Evolutionary conservation across 2,888 invertebrate species (phyloP).

Genomic region (Boloria euphrosyne): DNA sequence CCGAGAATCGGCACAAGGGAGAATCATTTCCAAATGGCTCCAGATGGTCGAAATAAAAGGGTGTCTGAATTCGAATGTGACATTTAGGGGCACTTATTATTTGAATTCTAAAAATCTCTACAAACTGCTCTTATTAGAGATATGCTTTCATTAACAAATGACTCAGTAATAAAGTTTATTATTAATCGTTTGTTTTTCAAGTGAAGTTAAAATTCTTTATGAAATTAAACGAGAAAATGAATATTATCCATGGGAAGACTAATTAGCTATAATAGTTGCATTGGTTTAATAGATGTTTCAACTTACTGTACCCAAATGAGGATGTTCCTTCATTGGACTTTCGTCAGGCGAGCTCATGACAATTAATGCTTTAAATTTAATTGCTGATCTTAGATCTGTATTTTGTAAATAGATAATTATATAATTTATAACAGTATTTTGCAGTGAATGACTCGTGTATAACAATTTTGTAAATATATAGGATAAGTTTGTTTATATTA

Average conservation of each 20-base stretch:
- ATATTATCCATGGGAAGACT: no score
- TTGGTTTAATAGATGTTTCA: no score
- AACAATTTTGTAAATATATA: conserved; percentile 46
- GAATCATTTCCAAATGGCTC: conserved; percentile 69
- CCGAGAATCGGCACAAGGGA: conserved; percentile 72
- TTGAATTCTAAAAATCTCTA: conserved; percentile 1
- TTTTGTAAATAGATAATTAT: conserved; percentile 60
- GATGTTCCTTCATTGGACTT: conserved; percentile 9
- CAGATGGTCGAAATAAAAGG: conserved; percentile 79
- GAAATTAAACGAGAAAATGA: not conserved
- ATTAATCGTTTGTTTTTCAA: not conserved
- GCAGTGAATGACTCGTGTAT: conserved; percentile 46
- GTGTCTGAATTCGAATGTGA: conserved; percentile 86
- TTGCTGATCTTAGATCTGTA: conserved; percentile 52
- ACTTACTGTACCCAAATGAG: no score
- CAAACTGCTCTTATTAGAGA: conserved; percentile 1
- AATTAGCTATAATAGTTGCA: no score
- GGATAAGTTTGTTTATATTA: conserved; percentile 23
- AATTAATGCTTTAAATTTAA: conserved; percentile 53
- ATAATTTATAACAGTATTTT: conserved; percentile 73
- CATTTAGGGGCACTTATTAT: conserved; percentile 55
- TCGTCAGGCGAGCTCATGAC: conserved; percentile 44
- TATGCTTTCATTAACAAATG: not conserved
- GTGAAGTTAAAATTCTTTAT: not conserved
- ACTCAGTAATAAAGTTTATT: not conserved